Conservation (phyloP, 2,888 invertebrate genomes). For the Drosophila fungiperda region DNA sequence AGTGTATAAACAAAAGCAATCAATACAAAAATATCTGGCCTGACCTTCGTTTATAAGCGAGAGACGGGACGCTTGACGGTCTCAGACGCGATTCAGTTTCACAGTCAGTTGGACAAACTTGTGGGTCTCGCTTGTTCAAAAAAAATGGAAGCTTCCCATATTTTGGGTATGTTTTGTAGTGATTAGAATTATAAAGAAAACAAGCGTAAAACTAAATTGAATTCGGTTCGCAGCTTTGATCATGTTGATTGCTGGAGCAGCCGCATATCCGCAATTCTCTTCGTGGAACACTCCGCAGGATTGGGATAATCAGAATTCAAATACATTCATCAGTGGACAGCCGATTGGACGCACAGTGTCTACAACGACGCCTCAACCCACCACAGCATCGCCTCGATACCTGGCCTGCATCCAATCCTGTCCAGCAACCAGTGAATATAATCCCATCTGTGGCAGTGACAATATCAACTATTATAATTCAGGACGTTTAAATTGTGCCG, state of each 20-base stretch:
- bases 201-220: not conserved
- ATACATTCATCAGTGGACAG: slow-evolving; percentile 33
- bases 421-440: slow-evolving; percentile 82
- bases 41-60: slow-evolving; percentile 51
- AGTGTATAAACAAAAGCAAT: slow-evolving; percentile 15
- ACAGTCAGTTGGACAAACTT: slow-evolving; percentile 34
- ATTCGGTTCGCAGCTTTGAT: slow-evolving; percentile 8
- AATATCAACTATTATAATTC: slow-evolving; percentile 78
- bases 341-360: slow-evolving; percentile 23
- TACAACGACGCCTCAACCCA: slow-evolving; percentile 49
- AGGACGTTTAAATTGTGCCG: slow-evolving; percentile 79
- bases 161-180: slow-evolving; percentile 32
- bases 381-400: slow-evolving; percentile 69
- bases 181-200: not conserved
- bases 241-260: slow-evolving; percentile 22
- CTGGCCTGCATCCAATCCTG: slow-evolving; percentile 72
- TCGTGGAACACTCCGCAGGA: slow-evolving; percentile 7
- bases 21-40: slow-evolving; percentile 35
- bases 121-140: slow-evolving; percentile 7
- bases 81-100: slow-evolving; percentile 44
- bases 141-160: slow-evolving; percentile 31
- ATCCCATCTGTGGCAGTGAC: slow-evolving; percentile 84
- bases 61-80: slow-evolving; percentile 26
- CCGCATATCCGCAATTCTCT: slow-evolving; percentile 32
- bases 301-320: not conserved